A percentile compares a stretch with the other conserved stretches of the same genome.
These are phyloP conservation scores for Mizuhopecten yessoensis DNA, from an alignment of 1,140 invertebrate genomes.

Conservation along the genomic window DNA sequence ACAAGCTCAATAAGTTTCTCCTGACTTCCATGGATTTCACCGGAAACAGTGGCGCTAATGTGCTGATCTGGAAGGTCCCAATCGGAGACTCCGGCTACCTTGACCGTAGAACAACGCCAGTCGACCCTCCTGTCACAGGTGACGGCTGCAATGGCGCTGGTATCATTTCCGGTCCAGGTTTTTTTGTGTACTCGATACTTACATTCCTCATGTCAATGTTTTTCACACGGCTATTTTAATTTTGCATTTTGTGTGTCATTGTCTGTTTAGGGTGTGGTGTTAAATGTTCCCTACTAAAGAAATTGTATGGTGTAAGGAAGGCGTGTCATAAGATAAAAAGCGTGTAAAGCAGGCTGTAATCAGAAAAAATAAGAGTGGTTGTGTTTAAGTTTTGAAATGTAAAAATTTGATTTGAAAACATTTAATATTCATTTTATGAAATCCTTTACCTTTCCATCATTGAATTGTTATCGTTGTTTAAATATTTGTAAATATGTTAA, in stretches of 20 bases:
- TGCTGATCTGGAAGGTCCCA: slow-evolving; percentile 61
- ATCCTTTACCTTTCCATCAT: no score
- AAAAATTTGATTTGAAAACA: background rate
- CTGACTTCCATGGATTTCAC: slow-evolving; percentile 51
- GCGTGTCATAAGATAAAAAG: background rate
- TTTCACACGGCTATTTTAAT: background rate
- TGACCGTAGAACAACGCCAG: background rate
- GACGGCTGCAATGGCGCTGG: background rate
- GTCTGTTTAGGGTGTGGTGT: background rate
- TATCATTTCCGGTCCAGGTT: background rate
- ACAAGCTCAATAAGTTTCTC: slow-evolving; percentile 55
- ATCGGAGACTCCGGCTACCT: slow-evolving; percentile 56
- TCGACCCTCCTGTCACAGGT: background rate
- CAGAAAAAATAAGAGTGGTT: background rate
- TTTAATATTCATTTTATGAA: no score
- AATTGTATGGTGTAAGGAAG: no score
- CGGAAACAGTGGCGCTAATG: slow-evolving; percentile 46
- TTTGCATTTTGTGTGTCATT: background rate
- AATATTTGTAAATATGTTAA: no score
- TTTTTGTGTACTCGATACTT: background rate
- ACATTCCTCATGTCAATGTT: background rate
- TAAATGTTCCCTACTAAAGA: no score
- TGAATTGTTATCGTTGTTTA: no score
- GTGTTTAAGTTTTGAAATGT: background rate
- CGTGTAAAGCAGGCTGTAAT: background rate